Conservation (phyloP, 2,888 invertebrate genomes). For the Ctena decussata region DNA sequence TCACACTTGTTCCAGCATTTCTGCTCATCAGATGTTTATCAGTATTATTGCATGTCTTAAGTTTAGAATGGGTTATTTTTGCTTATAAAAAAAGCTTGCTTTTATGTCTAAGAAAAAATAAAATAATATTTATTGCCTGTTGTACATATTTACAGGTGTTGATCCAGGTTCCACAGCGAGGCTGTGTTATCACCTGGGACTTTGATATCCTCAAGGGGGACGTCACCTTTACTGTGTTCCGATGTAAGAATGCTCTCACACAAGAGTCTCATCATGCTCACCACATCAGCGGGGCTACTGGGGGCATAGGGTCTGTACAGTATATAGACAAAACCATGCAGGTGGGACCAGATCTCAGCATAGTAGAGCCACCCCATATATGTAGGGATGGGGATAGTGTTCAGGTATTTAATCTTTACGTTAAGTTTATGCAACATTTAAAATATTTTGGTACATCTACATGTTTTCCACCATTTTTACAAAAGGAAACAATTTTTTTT, state of each 20-base stretch:
- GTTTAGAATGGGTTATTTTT: too few relatives aligned
- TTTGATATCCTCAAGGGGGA: constrained; percentile 97
- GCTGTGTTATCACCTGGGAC: constrained; percentile 98
- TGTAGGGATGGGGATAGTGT: constrained; percentile 98
- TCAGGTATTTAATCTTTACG: too few relatives aligned
- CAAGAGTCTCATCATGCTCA: constrained; percentile 82
- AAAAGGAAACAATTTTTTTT: too few relatives aligned
- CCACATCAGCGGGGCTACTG: constrained; percentile 83
- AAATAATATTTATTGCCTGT: too few relatives aligned
- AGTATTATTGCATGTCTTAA: too few relatives aligned
- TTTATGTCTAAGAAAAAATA: too few relatives aligned
- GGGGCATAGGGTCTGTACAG: constrained; percentile 84
- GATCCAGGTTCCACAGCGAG: constrained; percentile 93
- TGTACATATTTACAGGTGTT: constrained; percentile 87
- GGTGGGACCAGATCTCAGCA: constrained; percentile 92
- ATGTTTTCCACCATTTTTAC: too few relatives aligned
- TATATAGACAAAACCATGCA: constrained; percentile 89
- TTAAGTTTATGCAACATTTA: too few relatives aligned
- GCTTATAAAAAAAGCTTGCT: too few relatives aligned
- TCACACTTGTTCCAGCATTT: too few relatives aligned
- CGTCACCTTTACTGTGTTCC: constrained; percentile 93
- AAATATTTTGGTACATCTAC: too few relatives aligned
- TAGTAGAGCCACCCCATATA: constrained; percentile 93
- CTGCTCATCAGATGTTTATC: too few relatives aligned
- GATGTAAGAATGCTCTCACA: constrained; percentile 81